Base-by-base conservation (phyloP, 2,797 vertebrate species). In the Neoniphon sammara region DNA sequence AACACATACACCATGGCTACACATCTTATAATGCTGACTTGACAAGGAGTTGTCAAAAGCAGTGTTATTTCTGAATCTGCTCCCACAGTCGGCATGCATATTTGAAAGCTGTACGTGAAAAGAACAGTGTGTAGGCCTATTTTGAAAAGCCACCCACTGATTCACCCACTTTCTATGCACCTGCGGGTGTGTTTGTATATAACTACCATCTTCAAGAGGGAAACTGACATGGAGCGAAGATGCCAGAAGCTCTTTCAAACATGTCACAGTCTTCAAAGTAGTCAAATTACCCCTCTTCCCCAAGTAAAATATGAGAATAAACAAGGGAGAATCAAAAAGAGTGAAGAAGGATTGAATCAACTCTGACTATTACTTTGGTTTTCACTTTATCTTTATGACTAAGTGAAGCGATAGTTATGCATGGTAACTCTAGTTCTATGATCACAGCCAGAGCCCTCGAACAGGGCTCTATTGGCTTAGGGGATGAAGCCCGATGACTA, bases 141-240 rank as follows among this genome's bases (percentile, higher is more conserved):
- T 90, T 91, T 67, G n/a, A 78, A 82, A 85, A 85, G 69, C 78
- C 89, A 60, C 83, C 88, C 84, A 88, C 65, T n/a, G 64, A 81
- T 80, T 80, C 63, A 66, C 63, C 66, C 15, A 53, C 69, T 65
- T 70, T 84, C 57, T 63, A 39, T 82, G 69, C 79, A 86, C 77
- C 83, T 83, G 66, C 47, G 8, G 81, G 67, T 70, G 62, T 39
- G 12, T 84, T 70, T 71, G 23, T 62, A 58, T 58, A 68, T 66
- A 79, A 81, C 66, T 54, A 75, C 12, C 52, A 56, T 75, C 63
- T 81, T 76, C 30, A 64, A 73, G 47, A 66, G 46, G 17, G 27
- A 78, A 64, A 23, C 39, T 80, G 71, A 82, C 73, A 78, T 21
- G 44, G 25, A 67, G 62, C 11, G 53, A 34, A 2, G 54, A 66